Evolutionary conservation across 2,888 invertebrate genomes (phyloP).

Genomic region (Nephrotoma guestfalica): DNA sequence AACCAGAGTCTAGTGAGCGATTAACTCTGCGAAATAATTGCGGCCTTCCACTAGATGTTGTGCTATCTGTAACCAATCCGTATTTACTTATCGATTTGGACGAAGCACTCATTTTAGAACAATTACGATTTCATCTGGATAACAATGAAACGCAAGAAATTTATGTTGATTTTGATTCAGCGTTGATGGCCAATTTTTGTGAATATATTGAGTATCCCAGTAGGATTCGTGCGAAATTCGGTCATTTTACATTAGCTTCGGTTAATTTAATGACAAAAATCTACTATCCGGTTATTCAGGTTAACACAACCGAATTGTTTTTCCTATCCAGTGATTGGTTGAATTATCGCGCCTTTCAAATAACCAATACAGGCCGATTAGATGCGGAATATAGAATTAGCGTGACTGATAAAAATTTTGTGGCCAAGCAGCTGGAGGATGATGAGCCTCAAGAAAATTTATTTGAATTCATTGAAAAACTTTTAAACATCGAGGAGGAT

Average conservation of each 20-base stretch:
- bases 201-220: background rate
- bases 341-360: background rate
- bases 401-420: background rate
- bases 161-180: background rate
- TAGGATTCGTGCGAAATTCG: background rate
- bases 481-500: background rate
- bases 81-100: background rate
- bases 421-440: background rate
- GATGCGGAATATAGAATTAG: background rate
- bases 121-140: background rate
- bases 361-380: background rate
- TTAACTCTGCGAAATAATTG: background rate
- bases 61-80: background rate
- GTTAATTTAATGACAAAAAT: background rate
- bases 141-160: background rate
- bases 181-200: background rate
- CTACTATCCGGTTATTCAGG: background rate
- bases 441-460: background rate
- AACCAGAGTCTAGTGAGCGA: background rate
- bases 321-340: background rate
- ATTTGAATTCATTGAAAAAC: background rate
- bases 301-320: background rate
- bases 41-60: background rate
- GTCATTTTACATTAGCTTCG: background rate
- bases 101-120: background rate